Percentiles rank a stretch among this genome's conserved stretches.
Evolutionary conservation across 2,797 vertebrate genomes (phyloP).

Genomic region (Pelobates cultripes): DNA sequence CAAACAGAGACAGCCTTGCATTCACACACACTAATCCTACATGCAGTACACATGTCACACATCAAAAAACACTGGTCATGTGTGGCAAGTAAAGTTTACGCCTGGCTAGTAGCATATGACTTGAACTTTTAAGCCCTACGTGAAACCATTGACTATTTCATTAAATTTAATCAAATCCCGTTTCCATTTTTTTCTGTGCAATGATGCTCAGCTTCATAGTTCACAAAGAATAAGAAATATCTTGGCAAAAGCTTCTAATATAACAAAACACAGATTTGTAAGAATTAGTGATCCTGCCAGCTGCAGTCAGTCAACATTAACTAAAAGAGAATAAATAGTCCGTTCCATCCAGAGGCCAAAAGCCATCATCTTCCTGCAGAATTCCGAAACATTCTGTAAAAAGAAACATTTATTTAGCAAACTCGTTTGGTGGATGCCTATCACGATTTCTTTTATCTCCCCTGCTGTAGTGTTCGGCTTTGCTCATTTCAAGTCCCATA

Average conservation of each 20-base stretch:
- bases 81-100: too few species aligned
- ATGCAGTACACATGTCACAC: too few species aligned
- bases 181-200: neutral
- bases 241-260: conserved; percentile 9
- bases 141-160: too few species aligned
- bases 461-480: neutral
- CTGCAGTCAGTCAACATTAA: conserved; percentile 32
- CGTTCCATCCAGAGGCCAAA: conserved; percentile 38
- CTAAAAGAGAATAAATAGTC: neutral
- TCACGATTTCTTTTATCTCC: conserved; percentile 25
- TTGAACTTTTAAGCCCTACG: too few species aligned
- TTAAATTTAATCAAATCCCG: neutral
- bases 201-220: conserved; percentile 13
- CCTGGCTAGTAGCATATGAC: too few species aligned
- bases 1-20: too few species aligned
- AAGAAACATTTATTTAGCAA: conserved; percentile 40
- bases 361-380: conserved; percentile 15
- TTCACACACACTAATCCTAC: too few species aligned
- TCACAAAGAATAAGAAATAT: conserved; percentile 33
- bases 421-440: conserved; percentile 30
- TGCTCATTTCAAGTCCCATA: conserved; percentile 27
- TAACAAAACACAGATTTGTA: conserved; percentile 45
- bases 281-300: conserved; percentile 20
- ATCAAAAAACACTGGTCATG: too few species aligned
- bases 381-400: conserved; percentile 25